These are phyloP conservation scores for Holocentrus rufus DNA, from an alignment of 2,797 vertebrate species.

Conservation along the genomic window DNA sequence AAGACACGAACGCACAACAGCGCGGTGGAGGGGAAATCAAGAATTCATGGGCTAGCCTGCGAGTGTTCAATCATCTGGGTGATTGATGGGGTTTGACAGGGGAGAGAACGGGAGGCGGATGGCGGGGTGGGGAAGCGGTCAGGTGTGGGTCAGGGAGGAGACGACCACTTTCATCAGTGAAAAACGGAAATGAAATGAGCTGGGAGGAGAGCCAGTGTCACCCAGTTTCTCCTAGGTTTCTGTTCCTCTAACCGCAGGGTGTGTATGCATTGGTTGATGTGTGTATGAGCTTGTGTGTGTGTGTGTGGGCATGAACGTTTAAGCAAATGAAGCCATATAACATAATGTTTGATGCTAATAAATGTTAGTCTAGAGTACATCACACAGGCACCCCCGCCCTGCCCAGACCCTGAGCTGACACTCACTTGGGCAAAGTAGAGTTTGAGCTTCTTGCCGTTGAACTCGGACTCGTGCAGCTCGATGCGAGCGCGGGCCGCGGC, in stretches of 20 bases:
- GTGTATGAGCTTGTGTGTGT: not conserved
- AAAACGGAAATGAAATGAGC: slow-evolving; percentile 4
- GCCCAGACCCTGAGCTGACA: slow-evolving; percentile 32
- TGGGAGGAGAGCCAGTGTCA: not conserved
- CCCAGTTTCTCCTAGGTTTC: not conserved
- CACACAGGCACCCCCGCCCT: slow-evolving; percentile 11
- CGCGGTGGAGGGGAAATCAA: not conserved
- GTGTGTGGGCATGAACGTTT: not conserved
- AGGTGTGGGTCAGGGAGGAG: slow-evolving; percentile 26
- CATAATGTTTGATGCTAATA: slow-evolving; percentile 32
- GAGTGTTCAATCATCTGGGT: slow-evolving; percentile 8
- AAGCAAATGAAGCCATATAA: not conserved
- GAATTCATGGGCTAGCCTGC: slow-evolving; percentile 8
- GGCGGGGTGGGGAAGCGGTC: slow-evolving; percentile 26
- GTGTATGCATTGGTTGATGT: not conserved
- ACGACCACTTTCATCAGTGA: too few relatives aligned
- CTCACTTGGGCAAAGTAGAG: slow-evolving; percentile 96
- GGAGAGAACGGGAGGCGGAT: not conserved
- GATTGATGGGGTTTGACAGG: slow-evolving; percentile 47
- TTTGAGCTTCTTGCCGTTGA: slow-evolving; percentile 93
- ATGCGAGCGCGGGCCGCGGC: slow-evolving; percentile 93
- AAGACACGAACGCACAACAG: not conserved
- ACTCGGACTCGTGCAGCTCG: slow-evolving; percentile 94
- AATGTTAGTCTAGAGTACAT: slow-evolving; percentile 18
- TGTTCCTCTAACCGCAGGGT: not conserved